These are phyloP conservation scores for Halictus ligatus DNA, from an alignment of 2,888 invertebrate species.

Conservation along the genomic window DNA sequence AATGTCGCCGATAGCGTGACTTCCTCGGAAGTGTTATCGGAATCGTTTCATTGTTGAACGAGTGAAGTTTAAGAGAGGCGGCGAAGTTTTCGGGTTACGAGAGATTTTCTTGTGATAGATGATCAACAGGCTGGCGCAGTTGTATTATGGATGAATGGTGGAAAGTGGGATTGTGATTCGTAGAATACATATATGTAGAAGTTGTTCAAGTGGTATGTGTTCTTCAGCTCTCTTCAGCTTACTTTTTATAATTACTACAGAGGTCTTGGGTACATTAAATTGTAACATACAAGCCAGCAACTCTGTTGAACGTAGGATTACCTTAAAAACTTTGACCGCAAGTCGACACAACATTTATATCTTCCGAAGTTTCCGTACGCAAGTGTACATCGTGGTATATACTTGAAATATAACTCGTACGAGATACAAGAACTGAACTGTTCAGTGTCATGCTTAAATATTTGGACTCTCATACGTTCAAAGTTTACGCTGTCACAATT, in stretches of 20 bases:
- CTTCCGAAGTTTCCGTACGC: no score
- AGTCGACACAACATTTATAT: background rate
- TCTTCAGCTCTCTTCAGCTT: background rate
- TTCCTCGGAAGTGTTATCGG: background rate
- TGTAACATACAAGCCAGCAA: slow-evolving; percentile 19
- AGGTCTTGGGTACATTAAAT: background rate
- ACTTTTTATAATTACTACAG: background rate
- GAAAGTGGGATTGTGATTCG: background rate
- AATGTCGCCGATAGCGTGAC: background rate
- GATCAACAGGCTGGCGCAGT: slow-evolving; percentile 18
- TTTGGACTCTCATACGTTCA: no score
- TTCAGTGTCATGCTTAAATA: background rate
- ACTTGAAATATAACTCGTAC: background rate
- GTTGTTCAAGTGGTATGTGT: background rate
- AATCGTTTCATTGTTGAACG: background rate
- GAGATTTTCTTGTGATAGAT: background rate
- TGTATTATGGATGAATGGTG: background rate
- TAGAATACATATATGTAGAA: background rate
- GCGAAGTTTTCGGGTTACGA: background rate
- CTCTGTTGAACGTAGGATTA: slow-evolving; percentile 13
- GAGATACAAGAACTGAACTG: background rate
- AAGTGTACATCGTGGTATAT: background rate
- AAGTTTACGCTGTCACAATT: background rate
- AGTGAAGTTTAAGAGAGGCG: background rate
- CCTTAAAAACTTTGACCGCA: background rate